phyloP scores from a whole-genome alignment of 2,113 vertebrate genomes.

The Sebastes schlegelii region DNA sequence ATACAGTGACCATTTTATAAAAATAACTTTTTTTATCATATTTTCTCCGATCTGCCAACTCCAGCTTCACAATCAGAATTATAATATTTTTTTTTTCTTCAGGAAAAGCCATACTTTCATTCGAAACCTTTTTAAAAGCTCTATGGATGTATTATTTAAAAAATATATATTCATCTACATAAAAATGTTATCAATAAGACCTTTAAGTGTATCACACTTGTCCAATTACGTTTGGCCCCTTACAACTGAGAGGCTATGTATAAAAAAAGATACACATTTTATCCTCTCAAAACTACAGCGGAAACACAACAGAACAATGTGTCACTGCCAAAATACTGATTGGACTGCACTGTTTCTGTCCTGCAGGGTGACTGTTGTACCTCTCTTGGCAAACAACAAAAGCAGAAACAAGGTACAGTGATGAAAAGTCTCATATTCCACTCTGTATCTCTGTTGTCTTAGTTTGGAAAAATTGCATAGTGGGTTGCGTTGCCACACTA shows the following conservation, averaged over 20 bases:
- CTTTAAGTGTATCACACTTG: neutral
- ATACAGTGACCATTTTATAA: no score
- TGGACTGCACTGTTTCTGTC: neutral
- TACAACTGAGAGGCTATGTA: neutral
- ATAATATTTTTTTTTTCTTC: no score
- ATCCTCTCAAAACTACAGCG: slow-evolving; percentile 1
- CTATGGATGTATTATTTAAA: no score
- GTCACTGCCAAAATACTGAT: slow-evolving; percentile 9
- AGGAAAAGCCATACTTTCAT: no score
- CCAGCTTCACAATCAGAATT: no score
- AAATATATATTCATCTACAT: no score
- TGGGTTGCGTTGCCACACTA: neutral
- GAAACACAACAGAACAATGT: neutral
- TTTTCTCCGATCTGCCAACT: no score
- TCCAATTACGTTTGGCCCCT: neutral
- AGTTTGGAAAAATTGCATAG: neutral
- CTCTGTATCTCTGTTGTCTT: neutral
- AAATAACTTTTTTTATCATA: no score
- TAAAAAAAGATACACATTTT: neutral
- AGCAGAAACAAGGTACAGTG: neutral
- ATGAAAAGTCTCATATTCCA: slow-evolving; percentile 2
- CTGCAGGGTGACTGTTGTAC: neutral
- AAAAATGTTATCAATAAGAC: no score
- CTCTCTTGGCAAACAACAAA: neutral
- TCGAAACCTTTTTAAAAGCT: no score